A percentile compares a stretch with the other conserved stretches of the same genome.
Conservation (phyloP, 2,888 invertebrate genomes). For the Gibbula magus region DNA sequence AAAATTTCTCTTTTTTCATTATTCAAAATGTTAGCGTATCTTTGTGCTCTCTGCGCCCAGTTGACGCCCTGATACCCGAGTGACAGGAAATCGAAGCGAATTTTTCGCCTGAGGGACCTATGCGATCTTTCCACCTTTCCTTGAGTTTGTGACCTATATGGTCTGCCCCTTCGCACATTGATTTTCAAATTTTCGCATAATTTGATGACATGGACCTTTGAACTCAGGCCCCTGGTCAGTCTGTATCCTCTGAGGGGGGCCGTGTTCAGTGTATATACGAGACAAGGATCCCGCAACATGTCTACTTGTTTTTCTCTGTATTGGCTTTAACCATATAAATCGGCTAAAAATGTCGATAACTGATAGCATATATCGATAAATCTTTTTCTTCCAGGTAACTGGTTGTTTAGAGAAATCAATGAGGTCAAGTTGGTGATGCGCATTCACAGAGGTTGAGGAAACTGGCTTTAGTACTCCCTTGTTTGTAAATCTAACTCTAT, state of each 20-base stretch:
- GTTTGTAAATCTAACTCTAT: not conserved
- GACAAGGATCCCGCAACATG: not conserved
- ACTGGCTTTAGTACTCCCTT: not conserved
- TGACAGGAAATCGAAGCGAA: not conserved
- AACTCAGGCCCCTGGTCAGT: not conserved
- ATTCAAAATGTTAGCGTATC: not conserved
- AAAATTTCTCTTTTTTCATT: not conserved
- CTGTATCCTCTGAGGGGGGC: not conserved
- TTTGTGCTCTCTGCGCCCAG: not conserved
- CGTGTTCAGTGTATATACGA: not conserved
- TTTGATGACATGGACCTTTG: not conserved
- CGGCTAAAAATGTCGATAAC: not conserved
- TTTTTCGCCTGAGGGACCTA: not conserved
- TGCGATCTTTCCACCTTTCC: constrained; percentile 12
- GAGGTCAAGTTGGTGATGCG: not conserved
- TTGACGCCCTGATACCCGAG: not conserved
- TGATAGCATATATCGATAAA: not conserved
- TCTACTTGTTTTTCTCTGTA: not conserved
- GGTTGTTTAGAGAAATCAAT: not conserved
- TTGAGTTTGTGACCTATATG: not conserved
- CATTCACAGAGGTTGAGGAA: not conserved
- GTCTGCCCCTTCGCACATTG: not conserved
- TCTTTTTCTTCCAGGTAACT: not conserved
- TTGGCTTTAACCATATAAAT: not conserved
- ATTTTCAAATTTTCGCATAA: not conserved